Conservation (phyloP, 2,888 invertebrate species). For the Lacanobia oleracea region DNA sequence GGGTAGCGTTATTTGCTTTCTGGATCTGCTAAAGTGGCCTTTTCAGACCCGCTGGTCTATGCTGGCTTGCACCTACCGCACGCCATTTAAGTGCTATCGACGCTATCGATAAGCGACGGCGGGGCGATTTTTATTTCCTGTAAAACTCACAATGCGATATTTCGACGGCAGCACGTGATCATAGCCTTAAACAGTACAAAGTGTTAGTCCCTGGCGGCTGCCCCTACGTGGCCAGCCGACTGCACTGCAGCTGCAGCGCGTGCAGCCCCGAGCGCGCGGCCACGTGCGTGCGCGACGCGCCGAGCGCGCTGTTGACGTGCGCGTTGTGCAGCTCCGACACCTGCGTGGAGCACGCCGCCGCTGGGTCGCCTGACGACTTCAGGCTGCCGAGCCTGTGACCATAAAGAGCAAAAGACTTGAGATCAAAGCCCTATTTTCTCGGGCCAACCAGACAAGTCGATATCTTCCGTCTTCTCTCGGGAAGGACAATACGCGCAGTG, state of each 20-base stretch:
- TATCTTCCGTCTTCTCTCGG: too few relatives aligned
- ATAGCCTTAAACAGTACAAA: not conserved
- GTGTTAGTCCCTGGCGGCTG: too few relatives aligned
- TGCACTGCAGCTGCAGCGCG: constrained; percentile 63
- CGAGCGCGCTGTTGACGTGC: constrained; percentile 84
- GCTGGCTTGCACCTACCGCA: too few relatives aligned
- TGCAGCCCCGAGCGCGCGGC: constrained; percentile 61
- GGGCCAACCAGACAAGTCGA: too few relatives aligned
- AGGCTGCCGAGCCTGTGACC: constrained; percentile 88
- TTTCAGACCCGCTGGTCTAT: too few relatives aligned
- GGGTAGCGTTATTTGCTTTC: too few relatives aligned
- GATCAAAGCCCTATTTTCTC: too few relatives aligned
- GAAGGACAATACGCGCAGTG: too few relatives aligned
- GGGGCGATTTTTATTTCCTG: not conserved
- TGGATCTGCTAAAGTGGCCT: too few relatives aligned
- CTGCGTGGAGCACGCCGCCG: constrained; percentile 91
- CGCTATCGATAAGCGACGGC: too few relatives aligned
- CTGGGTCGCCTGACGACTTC: constrained; percentile 90
- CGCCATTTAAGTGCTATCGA: too few relatives aligned
- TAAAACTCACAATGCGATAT: not conserved
- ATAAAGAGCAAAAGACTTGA: too few relatives aligned
- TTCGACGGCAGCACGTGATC: not conserved
- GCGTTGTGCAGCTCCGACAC: constrained; percentile 92
- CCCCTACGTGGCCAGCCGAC: constrained; percentile 56
- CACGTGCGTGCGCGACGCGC: constrained; percentile 62